Base-by-base conservation (phyloP, 2,797 vertebrate species). In the Cyclura pinguis region DNA sequence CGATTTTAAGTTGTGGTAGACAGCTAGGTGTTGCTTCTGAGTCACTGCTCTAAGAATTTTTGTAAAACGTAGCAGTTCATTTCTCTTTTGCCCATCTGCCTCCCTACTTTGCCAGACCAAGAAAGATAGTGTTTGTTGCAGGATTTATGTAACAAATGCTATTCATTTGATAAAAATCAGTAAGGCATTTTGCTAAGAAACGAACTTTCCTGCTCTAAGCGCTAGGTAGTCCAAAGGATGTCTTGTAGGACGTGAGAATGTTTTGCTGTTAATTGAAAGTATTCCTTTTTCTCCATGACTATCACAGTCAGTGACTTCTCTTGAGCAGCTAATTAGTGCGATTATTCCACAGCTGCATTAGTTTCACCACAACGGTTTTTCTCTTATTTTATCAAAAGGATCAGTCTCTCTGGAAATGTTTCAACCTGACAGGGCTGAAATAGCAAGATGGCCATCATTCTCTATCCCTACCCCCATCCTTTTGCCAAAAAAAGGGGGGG, bases 291-390 rank as follows among this genome's bases (percentile, higher is more conserved):
- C 95, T 95, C 93, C 94, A 85, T 91, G 62, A 92, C 95, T 96
- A 97, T 97, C 96, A 92, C 97, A 96, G 96, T 97, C 96, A 96
- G 84, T 97, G 96, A 96, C 97, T 97, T 96, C 96, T 98, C 97
- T 95, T 95, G 97, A 97, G 96, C 94, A 97, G 98, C 98, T 99
- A 99, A 99, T 99, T 99, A 99, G 98, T 99, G 97, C 98, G 98
- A 99, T 99, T 99, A 99, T 97, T 98, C 98, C 96, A 95, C 98
- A 98, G 98, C 98, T 98, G 98, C 97, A 96, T 98, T 98, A 97
- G 98, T 97, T 96, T 95, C 93, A 82, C 94, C 96, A 97, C 97
- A 97, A 98, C 98, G 97, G 95, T 97, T 98, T 97, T 97, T 97
- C 96, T 96, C 97, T 96, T 97, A 96, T 97, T 97, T 98, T 98